Percentiles rank a stretch among this genome's conserved stretches.
Evolutionary conservation across 2,888 invertebrate species (phyloP).

Genomic region (Periphyllus acericola): DNA sequence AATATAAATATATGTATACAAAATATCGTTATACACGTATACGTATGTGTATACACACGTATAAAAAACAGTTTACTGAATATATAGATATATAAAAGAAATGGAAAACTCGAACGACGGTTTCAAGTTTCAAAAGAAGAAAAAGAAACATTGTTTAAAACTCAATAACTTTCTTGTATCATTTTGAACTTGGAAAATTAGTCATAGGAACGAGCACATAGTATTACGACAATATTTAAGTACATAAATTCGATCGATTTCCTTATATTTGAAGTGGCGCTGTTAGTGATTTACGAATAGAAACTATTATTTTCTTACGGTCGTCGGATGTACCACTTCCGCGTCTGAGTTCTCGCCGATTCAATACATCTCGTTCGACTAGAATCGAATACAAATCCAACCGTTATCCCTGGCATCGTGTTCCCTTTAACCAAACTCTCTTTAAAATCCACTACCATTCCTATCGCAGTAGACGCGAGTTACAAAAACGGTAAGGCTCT

Average conservation of each 20-base stretch:
- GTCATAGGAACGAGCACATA: background rate
- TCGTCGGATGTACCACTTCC: background rate
- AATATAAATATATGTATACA: background rate
- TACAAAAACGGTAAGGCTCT: background rate
- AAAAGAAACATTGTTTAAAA: background rate
- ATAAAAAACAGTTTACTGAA: background rate
- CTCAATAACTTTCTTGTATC: background rate
- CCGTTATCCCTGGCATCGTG: background rate
- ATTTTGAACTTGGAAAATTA: background rate
- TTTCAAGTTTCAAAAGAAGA: background rate
- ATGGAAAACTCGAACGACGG: background rate
- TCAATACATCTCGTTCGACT: background rate
- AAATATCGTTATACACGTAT: background rate
- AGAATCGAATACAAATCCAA: background rate
- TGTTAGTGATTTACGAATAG: background rate
- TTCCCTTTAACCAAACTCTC: background rate
- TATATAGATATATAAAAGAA: background rate
- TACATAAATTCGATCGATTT: background rate
- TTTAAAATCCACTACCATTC: background rate
- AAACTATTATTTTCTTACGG: background rate
- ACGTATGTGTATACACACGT: background rate
- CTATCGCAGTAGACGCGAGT: background rate
- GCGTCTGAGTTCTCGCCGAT: too few species aligned
- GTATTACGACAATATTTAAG: background rate
- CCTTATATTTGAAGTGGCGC: background rate